Percentiles rank a stretch among this genome's conserved stretches.
These are phyloP conservation scores for Leguminivora glycinivorella DNA, from an alignment of 1,140 invertebrate genomes.

Conservation along the genomic window DNA sequence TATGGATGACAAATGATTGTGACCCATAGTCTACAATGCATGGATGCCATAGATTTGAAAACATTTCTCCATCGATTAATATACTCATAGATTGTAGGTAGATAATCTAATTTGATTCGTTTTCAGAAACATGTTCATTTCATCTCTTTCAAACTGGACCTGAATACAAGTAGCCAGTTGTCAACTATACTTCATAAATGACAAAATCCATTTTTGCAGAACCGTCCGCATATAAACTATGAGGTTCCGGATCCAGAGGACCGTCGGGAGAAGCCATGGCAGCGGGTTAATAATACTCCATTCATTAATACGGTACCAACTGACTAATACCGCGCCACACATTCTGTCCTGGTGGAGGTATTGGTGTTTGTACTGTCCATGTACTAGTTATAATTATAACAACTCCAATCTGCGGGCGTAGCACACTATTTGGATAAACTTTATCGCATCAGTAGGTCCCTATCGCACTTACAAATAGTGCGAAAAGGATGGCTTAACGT, in stretches of 20 bases:
- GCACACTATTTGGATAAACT: too few species aligned
- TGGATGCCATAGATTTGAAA: too few species aligned
- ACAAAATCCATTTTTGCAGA: conserved; percentile 9
- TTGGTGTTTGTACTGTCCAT: neutral
- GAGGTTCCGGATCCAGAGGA: conserved; percentile 30
- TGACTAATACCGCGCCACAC: conserved; percentile 8
- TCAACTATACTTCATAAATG: neutral
- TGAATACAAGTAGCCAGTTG: neutral
- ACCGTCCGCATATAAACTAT: conserved; percentile 10
- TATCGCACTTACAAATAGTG: too few species aligned
- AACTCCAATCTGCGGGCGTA: too few species aligned
- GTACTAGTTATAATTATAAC: neutral
- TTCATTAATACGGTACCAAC: conserved; percentile 20
- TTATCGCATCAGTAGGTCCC: too few species aligned
- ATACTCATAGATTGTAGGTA: too few species aligned
- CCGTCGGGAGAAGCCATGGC: conserved; percentile 56
- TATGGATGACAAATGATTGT: too few species aligned
- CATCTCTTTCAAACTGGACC: neutral
- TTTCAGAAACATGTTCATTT: neutral
- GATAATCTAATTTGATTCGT: neutral
- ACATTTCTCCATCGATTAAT: too few species aligned
- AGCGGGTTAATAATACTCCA: conserved; percentile 45
- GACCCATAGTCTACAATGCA: too few species aligned
- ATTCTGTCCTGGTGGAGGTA: neutral
- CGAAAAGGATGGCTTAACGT: too few species aligned